These are phyloP conservation scores for Nipponacmea schrenckii DNA, from an alignment of 2,888 invertebrate species.

Conservation along the genomic window DNA sequence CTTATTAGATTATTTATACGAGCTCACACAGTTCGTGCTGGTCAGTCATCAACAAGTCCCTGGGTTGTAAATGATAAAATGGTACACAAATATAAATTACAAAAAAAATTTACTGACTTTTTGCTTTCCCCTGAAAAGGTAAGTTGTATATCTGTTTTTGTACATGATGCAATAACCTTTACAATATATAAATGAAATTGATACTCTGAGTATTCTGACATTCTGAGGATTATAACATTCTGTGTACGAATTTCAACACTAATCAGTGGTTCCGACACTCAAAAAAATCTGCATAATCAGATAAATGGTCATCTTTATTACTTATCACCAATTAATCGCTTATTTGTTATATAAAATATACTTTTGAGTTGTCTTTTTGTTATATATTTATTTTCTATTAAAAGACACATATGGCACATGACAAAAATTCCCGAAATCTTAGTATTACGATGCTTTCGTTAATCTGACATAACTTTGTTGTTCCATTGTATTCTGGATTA, in stretches of 20 bases:
- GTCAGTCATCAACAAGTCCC: conserved; percentile 60
- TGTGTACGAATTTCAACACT: too few species aligned
- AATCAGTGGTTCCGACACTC: too few species aligned
- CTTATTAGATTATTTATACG: conserved; percentile 67
- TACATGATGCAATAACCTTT: background rate
- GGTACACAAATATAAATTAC: conserved; percentile 61
- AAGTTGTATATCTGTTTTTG: background rate
- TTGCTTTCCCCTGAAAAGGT: conserved; percentile 61
- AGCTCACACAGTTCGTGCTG: conserved; percentile 62
- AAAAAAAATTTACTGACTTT: conserved; percentile 65
- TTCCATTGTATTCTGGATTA: too few species aligned
- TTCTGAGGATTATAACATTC: background rate
- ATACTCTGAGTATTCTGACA: background rate
- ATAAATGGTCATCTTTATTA: background rate
- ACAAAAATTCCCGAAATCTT: too few species aligned
- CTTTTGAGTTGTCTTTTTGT: too few species aligned
- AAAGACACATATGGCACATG: too few species aligned
- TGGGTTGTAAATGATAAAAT: conserved; percentile 66
- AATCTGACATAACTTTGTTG: too few species aligned
- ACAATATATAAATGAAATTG: background rate
- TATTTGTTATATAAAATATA: too few species aligned
- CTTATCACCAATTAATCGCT: background rate
- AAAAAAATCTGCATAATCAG: too few species aligned
- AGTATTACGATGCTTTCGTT: too few species aligned
- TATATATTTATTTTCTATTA: too few species aligned